These are phyloP conservation scores for Idris sp. DNA, from an alignment of 1,140 invertebrate species.

Conservation along the genomic window DNA sequence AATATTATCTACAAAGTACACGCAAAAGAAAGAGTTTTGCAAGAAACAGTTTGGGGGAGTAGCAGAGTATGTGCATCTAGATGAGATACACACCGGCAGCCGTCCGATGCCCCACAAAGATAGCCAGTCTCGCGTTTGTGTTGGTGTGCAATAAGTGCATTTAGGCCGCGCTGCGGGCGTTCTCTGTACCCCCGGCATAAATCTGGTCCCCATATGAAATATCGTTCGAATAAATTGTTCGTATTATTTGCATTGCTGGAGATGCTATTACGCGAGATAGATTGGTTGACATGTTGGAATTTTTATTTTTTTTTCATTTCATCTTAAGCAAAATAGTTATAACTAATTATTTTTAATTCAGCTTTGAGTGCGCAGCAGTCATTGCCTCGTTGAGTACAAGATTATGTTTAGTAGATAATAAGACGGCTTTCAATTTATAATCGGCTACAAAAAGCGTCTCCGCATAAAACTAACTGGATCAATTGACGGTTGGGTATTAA, in stretches of 20 bases:
- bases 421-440: background rate
- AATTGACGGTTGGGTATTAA: slow-evolving; percentile 15
- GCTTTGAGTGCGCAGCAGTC: too few species aligned
- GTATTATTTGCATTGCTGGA: slow-evolving; percentile 49
- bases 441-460: slow-evolving; percentile 7
- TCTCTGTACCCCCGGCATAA: slow-evolving; percentile 26
- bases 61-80: slow-evolving; percentile 34
- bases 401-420: background rate
- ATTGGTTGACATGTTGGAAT: slow-evolving; percentile 8
- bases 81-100: slow-evolving; percentile 21
- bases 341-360: too few species aligned
- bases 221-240: slow-evolving; percentile 52
- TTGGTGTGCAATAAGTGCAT: slow-evolving; percentile 41
- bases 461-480: slow-evolving; percentile 19
- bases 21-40: slow-evolving; percentile 11
- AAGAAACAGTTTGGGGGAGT: slow-evolving; percentile 24
- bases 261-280: slow-evolving; percentile 43
- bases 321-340: background rate
- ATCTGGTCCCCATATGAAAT: slow-evolving; percentile 45
- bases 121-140: slow-evolving; percentile 3
- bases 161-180: slow-evolving; percentile 33
- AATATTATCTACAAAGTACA: slow-evolving; percentile 41
- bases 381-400: too few species aligned
- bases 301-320: too few species aligned
- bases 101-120: slow-evolving; percentile 39